Evolutionary conservation across 2,888 invertebrate genomes (phyloP).

Genomic region (Punctoribates punctum): DNA sequence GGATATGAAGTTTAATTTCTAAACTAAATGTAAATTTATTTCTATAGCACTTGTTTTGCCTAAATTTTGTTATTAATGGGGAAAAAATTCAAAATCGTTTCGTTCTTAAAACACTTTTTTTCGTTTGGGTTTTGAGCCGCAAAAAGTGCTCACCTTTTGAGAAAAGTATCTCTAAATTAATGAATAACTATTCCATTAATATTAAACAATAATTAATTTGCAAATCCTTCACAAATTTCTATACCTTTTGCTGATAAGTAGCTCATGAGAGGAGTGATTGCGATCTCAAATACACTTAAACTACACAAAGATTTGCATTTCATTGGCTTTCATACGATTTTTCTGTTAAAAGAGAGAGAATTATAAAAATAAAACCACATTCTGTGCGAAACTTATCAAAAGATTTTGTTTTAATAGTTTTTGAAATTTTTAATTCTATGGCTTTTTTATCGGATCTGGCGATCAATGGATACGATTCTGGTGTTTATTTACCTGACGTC

Average conservation of each 20-base stretch:
- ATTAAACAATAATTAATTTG: slow-evolving; percentile 25
- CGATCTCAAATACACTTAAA: background rate
- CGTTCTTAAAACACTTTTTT: background rate
- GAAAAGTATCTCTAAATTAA: background rate
- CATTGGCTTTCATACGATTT: background rate
- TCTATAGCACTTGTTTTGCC: background rate
- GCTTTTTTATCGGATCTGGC: background rate
- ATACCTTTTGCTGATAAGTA: background rate
- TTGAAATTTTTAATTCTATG: no score
- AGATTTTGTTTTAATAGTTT: no score
- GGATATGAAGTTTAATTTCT: background rate
- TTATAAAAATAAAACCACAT: background rate
- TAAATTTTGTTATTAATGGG: background rate
- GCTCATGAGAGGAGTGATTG: slow-evolving; percentile 6
- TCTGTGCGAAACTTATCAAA: background rate
- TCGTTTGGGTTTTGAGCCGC: background rate
- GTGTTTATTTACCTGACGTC: background rate
- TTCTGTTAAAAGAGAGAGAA: background rate
- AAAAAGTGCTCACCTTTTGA: background rate
- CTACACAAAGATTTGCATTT: background rate
- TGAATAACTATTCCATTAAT: slow-evolving; percentile 15
- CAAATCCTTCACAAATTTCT: background rate
- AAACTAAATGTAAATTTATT: slow-evolving; percentile 1
- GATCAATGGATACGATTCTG: background rate
- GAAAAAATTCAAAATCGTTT: slow-evolving; percentile 9